Conservation (phyloP, 2,797 vertebrate genomes). For the Australoheros facetus region DNA sequence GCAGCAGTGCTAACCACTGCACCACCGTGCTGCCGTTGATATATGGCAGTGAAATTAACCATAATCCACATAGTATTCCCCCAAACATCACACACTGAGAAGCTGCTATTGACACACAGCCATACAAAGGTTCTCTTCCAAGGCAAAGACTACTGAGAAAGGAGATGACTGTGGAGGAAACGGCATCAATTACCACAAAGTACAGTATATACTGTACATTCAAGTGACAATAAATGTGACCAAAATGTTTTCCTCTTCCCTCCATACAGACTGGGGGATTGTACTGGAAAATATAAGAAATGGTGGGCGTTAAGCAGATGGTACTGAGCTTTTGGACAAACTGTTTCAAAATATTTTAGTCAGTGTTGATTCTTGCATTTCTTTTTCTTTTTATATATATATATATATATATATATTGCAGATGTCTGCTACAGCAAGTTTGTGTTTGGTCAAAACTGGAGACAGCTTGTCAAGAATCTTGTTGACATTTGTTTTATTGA, state of each 20-base stretch:
- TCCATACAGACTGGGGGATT: neutral
- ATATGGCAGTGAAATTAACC: too few species aligned
- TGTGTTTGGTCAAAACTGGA: neutral
- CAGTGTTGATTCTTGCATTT: slow-evolving; percentile 1
- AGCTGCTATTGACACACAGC: too few species aligned
- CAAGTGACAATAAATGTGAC: neutral
- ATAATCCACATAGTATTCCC: too few species aligned
- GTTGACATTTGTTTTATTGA: slow-evolving; percentile 5
- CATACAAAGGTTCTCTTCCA: too few species aligned
- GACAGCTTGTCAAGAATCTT: neutral
- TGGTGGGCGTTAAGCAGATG: neutral
- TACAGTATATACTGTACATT: neutral
- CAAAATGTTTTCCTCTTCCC: neutral
- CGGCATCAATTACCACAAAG: neutral
- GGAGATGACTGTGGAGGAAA: neutral
- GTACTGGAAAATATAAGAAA: neutral
- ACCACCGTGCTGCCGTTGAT: too few species aligned
- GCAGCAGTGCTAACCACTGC: too few species aligned
- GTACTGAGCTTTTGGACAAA: neutral
- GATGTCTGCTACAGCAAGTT: neutral
- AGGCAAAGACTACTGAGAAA: neutral
- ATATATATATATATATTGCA: neutral
- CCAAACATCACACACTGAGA: too few species aligned
- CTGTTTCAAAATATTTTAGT: neutral
- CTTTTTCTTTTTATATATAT: neutral